Evolutionary conservation across 2,113 vertebrate genomes (phyloP).

Genomic region (Tachuris rubrigastra): DNA sequence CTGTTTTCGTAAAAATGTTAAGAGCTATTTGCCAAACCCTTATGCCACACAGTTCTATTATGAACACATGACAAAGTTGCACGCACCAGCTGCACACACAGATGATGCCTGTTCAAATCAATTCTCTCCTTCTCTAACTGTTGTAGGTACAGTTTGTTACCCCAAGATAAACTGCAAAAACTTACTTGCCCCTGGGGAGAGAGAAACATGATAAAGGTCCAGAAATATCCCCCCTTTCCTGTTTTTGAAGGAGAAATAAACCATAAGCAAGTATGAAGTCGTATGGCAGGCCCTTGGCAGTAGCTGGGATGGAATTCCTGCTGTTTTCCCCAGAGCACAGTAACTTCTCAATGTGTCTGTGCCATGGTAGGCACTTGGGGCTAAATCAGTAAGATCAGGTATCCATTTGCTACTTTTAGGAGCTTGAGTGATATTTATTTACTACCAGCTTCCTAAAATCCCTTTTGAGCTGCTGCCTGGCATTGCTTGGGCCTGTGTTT

Average conservation of each 20-base stretch:
- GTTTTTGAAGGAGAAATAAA: background rate
- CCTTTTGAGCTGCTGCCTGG: background rate
- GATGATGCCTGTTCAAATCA: background rate
- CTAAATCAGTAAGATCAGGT: background rate
- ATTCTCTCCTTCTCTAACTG: background rate
- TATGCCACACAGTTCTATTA: background rate
- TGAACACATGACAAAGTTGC: background rate
- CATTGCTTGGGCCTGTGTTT: background rate
- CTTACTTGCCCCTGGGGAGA: too few relatives aligned
- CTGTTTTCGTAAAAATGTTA: background rate
- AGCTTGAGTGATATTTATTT: background rate
- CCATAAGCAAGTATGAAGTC: background rate
- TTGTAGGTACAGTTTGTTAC: too few relatives aligned
- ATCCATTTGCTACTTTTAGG: background rate
- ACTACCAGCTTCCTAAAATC: background rate
- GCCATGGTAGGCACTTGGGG: background rate
- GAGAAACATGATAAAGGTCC: background rate
- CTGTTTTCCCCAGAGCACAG: background rate
- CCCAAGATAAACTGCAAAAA: too few relatives aligned
- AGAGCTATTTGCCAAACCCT: background rate
- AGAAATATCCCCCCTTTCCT: background rate
- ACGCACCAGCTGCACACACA: background rate
- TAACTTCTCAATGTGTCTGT: background rate
- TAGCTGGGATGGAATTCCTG: background rate
- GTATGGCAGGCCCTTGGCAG: background rate